Evolutionary conservation across 2,797 vertebrate genomes (phyloP).

Genomic region (Darevskia nairensis): DNA sequence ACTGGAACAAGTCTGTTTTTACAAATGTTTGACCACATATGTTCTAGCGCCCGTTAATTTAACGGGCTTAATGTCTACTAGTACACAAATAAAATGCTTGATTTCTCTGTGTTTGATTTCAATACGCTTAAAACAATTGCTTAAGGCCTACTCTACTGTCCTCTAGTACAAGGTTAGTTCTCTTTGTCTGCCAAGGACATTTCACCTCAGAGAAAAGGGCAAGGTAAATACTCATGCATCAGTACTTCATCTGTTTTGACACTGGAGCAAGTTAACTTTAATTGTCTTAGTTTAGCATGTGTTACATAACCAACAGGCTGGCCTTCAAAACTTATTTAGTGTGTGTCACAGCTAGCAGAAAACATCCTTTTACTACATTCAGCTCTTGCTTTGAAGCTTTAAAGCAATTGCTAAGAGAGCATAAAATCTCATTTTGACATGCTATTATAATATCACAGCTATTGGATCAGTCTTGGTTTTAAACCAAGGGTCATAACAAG

Average conservation of each 20-base stretch:
- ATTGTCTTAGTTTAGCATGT: slow-evolving; percentile 11
- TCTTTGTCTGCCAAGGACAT: background rate
- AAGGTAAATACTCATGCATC: background rate
- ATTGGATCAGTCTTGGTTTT: background rate
- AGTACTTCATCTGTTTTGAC: background rate
- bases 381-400: background rate
- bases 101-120: background rate
- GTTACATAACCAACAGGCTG: background rate
- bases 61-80: too few relatives aligned
- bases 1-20: too few relatives aligned
- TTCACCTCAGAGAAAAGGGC: background rate
- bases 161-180: background rate
- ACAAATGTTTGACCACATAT: too few relatives aligned
- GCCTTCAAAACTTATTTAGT: background rate
- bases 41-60: too few relatives aligned
- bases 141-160: slow-evolving; percentile 9
- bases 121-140: background rate
- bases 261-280: background rate
- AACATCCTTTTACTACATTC: background rate
- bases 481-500: background rate
- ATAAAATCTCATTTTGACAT: slow-evolving; percentile 7
- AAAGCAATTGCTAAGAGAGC: background rate
- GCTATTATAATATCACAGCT: background rate
- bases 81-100: too few relatives aligned
- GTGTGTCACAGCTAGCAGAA: background rate